Evolutionary conservation across 2,888 invertebrate genomes (phyloP).

Genomic region (Serripes groenlandicus): DNA sequence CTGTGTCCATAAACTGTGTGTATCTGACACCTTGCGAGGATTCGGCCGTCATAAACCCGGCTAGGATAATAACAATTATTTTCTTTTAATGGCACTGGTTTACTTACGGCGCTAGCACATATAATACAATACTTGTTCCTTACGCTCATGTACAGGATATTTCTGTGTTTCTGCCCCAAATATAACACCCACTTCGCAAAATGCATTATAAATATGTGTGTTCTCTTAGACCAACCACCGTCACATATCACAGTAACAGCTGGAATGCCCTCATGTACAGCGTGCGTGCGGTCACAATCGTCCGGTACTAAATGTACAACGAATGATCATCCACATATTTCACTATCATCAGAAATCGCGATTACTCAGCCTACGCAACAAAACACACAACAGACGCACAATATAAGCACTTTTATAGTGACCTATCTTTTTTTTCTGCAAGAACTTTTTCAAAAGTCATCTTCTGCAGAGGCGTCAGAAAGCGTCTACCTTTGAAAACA

Average conservation of each 20-base stretch:
- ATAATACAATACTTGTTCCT: conserved; percentile 46
- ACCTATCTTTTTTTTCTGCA: too few relatives aligned
- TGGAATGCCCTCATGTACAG: conserved; percentile 45
- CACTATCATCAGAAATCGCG: too few relatives aligned
- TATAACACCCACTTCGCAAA: conserved; percentile 41
- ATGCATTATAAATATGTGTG: conserved; percentile 51
- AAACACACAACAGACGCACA: too few relatives aligned
- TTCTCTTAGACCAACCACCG: conserved; percentile 51
- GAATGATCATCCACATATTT: too few relatives aligned
- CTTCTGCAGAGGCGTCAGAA: too few relatives aligned
- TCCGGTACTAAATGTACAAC: too few relatives aligned
- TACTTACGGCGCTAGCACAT: conserved; percentile 27
- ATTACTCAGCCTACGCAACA: too few relatives aligned
- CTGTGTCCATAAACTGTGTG: conserved; percentile 57
- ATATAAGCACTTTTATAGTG: too few relatives aligned
- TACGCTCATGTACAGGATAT: conserved; percentile 29
- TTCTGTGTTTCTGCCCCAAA: conserved; percentile 36
- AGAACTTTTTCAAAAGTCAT: too few relatives aligned
- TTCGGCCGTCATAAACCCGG: conserved; percentile 53
- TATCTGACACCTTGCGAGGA: conserved; percentile 36
- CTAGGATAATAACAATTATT: conserved; percentile 55
- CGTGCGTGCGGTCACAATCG: too few relatives aligned
- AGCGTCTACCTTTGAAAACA: too few relatives aligned
- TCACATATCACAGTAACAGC: conserved; percentile 42
- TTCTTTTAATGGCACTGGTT: conserved; percentile 7